Evolutionary conservation across 2,113 vertebrate genomes (phyloP), one percentile per base, ranked within the genome.

Genomic region (Catharus minimus): DNA sequence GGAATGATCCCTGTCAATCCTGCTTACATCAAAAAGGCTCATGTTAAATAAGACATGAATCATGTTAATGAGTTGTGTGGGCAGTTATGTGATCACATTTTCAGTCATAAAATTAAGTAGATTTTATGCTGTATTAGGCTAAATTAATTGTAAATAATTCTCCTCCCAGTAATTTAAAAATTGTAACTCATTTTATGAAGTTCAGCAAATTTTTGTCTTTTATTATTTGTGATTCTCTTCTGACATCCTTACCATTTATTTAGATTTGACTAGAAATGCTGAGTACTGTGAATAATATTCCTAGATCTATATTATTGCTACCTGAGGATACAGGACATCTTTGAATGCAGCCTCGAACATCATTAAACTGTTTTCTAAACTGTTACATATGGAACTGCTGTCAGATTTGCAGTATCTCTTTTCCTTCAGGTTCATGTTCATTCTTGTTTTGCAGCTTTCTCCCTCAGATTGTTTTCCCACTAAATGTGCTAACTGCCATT

Each of bases 391-490:
- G 86, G 69, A 65, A 61, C 32, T 82, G 26, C 57, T 92, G 61
- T 92, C 80, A 90, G 65, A 53, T 90, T 60, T 90, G 44, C 68
- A 84, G 44, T 61, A 23, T 82, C 19, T 87, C 36, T 89, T 62
- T 68, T 72, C 19, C 46, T 81, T 74, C 53, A 43, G n/a, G 58
- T 69, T 86, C 88, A 58, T 77, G 60, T 91, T 91, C 64, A 6
- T 86, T 90, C 61, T 88, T 78, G 38, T 75, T 94, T 65, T 88
- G 65, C 38, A 79, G 88, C 55, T 79, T 90, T 90, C 55, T 82
- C 71, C 66, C 39, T 93, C 62, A 27, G 47, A 83, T 91, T 92
- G 39, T 92, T 92, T 94, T 94, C 90, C 88, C 74, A 91, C 82
- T 86, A 77, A 57, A 84, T 94, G 38, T 84, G 58, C 66, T 91